Percentiles rank a stretch among this genome's conserved stretches.
phyloP scores from a whole-genome alignment of 1,140 invertebrate species.

The Pseudomyrmex gracilis region DNA sequence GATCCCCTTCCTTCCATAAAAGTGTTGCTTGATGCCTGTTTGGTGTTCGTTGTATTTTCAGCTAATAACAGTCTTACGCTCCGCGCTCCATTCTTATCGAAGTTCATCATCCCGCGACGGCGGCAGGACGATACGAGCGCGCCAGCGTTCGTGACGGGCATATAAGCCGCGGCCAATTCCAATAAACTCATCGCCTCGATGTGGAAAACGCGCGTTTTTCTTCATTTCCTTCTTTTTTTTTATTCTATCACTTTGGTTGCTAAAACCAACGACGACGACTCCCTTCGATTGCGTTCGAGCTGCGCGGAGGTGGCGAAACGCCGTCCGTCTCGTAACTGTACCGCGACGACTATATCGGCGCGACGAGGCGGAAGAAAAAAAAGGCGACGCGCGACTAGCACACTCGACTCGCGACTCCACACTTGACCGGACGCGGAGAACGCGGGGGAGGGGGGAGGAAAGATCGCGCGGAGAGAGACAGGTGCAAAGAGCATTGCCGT shows the following conservation, averaged over 20 bases:
- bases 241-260: too few species aligned
- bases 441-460: not conserved
- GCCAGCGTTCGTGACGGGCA: constrained; percentile 67
- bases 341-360: not conserved
- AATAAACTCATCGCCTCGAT: constrained; percentile 69
- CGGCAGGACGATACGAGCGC: constrained; percentile 60
- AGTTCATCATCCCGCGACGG: constrained; percentile 77
- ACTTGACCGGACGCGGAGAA: constrained; percentile 22
- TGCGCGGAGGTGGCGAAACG: not conserved
- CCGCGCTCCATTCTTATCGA: constrained; percentile 79
- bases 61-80: constrained; percentile 82
- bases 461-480: constrained; percentile 36
- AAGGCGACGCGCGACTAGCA: not conserved
- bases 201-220: constrained; percentile 15
- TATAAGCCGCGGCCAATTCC: constrained; percentile 77
- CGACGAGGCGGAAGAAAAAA: too few species aligned
- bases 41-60: constrained; percentile 81
- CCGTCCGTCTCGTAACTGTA: too few species aligned
- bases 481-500: constrained; percentile 16
- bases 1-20: constrained; percentile 79
- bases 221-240: not conserved
- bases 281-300: too few species aligned
- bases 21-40: constrained; percentile 77
- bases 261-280: too few species aligned
- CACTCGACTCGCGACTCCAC: constrained; percentile 21